Conservation (phyloP, 2,797 vertebrate genomes). For the Anabacerthia variegaticeps region DNA sequence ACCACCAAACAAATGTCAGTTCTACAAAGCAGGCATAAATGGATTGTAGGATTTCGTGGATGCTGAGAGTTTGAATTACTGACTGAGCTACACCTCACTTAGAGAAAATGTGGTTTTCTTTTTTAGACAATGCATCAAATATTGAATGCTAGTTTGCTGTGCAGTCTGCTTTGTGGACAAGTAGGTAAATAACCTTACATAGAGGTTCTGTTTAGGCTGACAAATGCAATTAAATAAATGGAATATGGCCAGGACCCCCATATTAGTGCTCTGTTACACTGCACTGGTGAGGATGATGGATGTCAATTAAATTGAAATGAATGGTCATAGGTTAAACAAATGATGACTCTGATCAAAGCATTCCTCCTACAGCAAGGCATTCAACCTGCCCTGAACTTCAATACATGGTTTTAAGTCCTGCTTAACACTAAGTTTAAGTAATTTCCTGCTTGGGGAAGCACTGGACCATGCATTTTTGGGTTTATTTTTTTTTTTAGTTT, state of each 20-base stretch:
- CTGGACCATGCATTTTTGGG: not conserved
- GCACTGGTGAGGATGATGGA: not conserved
- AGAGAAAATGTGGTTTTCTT: conserved; percentile 24
- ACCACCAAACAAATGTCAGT: conserved; percentile 26
- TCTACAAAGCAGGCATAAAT: conserved; percentile 47
- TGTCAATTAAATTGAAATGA: conserved; percentile 27
- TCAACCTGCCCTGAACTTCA: not conserved
- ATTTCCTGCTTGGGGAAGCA: not conserved
- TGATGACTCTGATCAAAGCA: conserved; percentile 3
- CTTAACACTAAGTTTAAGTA: not conserved
- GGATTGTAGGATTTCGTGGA: conserved; percentile 52
- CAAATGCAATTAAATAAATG: not conserved
- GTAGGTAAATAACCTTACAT: not conserved
- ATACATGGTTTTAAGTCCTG: not conserved
- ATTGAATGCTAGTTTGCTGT: conserved; percentile 4
- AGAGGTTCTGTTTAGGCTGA: not conserved
- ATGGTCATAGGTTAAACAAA: conserved; percentile 26
- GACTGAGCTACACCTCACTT: conserved; percentile 52
- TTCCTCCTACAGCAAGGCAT: not conserved
- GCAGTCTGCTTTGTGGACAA: not conserved
- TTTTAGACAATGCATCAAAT: not conserved
- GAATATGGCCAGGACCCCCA: not conserved
- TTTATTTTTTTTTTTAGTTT: not conserved
- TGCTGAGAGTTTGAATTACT: conserved; percentile 43
- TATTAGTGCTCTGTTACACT: not conserved